Conservation (phyloP, 53 echinoderm and acorn worm genomes). For the Patiria pectinifera region DNA sequence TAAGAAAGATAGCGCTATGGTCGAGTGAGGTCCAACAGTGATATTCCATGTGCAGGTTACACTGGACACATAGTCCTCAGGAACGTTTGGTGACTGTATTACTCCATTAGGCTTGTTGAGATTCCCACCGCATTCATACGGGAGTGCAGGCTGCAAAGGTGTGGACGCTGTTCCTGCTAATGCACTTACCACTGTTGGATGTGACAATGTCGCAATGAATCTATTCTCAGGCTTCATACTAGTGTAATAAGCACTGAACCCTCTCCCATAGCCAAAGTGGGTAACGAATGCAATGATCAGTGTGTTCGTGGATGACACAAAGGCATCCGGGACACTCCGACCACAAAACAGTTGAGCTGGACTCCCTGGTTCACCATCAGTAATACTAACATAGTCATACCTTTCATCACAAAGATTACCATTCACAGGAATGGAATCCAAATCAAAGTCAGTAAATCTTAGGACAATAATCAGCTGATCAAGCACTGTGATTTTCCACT, state of each 20-base stretch:
- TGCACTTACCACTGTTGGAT: not conserved
- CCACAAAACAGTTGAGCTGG: slow-evolving; percentile 37
- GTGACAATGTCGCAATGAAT: not conserved
- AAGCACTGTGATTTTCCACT: slow-evolving; percentile 55
- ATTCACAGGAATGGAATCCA: slow-evolving; percentile 19
- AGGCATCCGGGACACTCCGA: slow-evolving; percentile 10
- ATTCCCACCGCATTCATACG: slow-evolving; percentile 25
- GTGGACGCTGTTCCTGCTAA: not conserved
- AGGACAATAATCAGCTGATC: slow-evolving; percentile 29
- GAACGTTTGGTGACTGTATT: slow-evolving; percentile 39
- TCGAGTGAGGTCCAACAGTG: slow-evolving; percentile 6
- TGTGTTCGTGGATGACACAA: slow-evolving; percentile 19
- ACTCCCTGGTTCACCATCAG: not conserved
- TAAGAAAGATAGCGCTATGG: slow-evolving; percentile 34
- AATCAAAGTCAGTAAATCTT: slow-evolving; percentile 54
- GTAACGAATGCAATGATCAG: slow-evolving; percentile 23
- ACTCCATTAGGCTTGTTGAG: slow-evolving; percentile 1
- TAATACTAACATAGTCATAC: slow-evolving; percentile 35
- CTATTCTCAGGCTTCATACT: not conserved
- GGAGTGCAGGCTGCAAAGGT: not conserved
- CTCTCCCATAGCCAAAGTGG: slow-evolving; percentile 22
- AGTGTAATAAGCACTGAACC: slow-evolving; percentile 46
- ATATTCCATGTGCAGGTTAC: slow-evolving; percentile 57
- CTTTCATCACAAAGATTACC: slow-evolving; percentile 32
- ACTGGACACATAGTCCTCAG: not conserved